These are phyloP conservation scores for Argyra leucocephala DNA, from an alignment of 2,888 invertebrate species.

Conservation along the genomic window DNA sequence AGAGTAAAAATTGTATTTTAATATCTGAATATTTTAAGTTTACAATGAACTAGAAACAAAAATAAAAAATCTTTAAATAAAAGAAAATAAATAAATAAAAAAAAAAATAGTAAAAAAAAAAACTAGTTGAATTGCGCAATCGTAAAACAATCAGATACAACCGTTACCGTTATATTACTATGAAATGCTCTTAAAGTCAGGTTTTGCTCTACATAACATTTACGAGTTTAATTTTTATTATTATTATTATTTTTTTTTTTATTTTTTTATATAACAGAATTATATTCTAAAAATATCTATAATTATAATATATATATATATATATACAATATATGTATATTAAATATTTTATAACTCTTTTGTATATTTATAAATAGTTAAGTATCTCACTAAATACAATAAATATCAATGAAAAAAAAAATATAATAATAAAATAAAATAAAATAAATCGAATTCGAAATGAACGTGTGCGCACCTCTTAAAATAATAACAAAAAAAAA, in stretches of 20 bases:
- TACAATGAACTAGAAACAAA: too few species aligned
- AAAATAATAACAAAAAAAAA: background rate
- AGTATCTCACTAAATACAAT: background rate
- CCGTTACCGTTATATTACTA: background rate
- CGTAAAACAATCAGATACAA: background rate
- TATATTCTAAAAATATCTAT: background rate
- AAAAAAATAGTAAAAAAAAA: too few species aligned
- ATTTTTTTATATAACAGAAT: background rate
- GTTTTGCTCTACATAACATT: background rate
- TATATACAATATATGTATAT: background rate
- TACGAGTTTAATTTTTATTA: background rate
- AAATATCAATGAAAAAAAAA: background rate
- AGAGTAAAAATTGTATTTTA: background rate
- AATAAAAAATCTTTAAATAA: too few species aligned
- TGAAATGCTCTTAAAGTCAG: background rate
- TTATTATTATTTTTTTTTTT: background rate
- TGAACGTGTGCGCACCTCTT: background rate
- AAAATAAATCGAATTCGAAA: background rate
- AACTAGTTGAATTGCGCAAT: background rate
- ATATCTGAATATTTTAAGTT: background rate
- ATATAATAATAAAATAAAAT: background rate
- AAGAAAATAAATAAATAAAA: too few species aligned
- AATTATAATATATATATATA: background rate
- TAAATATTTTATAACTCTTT: background rate
- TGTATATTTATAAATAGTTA: background rate